phyloP scores from a whole-genome alignment of 2,797 vertebrate genomes.

The Picus viridis region DNA sequence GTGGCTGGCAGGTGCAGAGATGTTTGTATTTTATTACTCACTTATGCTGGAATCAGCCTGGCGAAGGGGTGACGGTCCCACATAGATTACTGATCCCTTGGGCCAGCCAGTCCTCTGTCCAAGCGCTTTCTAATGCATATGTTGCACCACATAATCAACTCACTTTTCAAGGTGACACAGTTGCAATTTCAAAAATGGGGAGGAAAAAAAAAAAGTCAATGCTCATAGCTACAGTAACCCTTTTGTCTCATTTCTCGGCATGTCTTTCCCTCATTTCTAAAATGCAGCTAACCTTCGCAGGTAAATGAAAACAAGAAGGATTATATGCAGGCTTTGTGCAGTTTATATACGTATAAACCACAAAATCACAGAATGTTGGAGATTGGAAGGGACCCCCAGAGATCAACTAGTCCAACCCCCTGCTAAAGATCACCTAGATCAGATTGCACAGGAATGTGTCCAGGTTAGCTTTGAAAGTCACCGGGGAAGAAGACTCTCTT shows the following conservation, averaged over 20 bases:
- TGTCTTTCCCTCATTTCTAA: neutral
- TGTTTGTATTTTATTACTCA: slow-evolving; percentile 24
- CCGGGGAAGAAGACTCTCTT: too few relatives aligned
- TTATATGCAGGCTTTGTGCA: neutral
- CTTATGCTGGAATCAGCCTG: neutral
- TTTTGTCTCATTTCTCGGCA: neutral
- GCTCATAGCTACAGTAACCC: neutral
- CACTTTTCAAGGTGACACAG: slow-evolving; percentile 25
- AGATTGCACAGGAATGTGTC: too few relatives aligned
- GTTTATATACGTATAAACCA: neutral
- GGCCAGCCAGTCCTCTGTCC: neutral
- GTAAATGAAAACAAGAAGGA: neutral
- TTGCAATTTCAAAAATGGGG: neutral
- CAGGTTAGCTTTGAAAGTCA: too few relatives aligned
- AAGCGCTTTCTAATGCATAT: neutral
- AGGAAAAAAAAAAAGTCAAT: neutral
- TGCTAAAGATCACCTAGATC: too few relatives aligned
- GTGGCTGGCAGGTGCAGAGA: slow-evolving; percentile 12
- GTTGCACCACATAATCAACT: neutral
- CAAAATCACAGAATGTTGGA: too few relatives aligned
- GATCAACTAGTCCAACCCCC: too few relatives aligned
- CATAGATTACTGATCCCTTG: slow-evolving; percentile 15
- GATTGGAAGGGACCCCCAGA: too few relatives aligned
- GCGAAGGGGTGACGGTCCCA: neutral
- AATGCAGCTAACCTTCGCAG: neutral